Base-by-base conservation (phyloP, 2,797 vertebrate genomes). In the Pseudochirops corinnae region DNA sequence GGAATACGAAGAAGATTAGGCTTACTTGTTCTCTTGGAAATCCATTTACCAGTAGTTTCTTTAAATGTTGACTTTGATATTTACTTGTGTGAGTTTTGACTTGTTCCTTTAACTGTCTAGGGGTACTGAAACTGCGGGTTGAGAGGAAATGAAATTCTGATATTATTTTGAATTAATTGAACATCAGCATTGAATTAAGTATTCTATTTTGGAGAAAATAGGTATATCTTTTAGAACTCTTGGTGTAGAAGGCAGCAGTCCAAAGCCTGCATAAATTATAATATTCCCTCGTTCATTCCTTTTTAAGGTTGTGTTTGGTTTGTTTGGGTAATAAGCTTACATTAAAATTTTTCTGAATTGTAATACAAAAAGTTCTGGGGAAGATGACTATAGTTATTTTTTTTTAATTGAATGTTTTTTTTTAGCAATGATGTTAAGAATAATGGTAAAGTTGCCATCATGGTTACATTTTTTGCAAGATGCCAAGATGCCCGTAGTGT, bases 101-200 rank as follows among this genome's bases (percentile, higher is more conserved):
- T 29, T 62, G 56, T 94, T 93, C 90, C 53, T 90, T 52, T 87
- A 60, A 53, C 1, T 14, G 0, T 92, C 50, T 93, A 0, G 52
- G 94, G 55, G 52, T 74, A 95, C 13, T 24, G 53, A 87, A 90
- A 93, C 18, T 93, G 21, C 31, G 39, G 50, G 12, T 18, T 92
- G 52, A 74, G 53, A 33, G 93, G 82, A 94, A 93, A 39, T 90
- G 67, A 94, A 91, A 94, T 94, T 53, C 26, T 92, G 82, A 91
- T 52, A 33, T 14, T 4, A 16, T 5, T 90, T 93, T 46, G 90
- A 90, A 16, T 90, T 50, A 9, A 12, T 93, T n/a, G 56, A 93
- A 56, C 56, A 67, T 87, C 55, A 93, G 5, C 26, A 2, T 18
- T 57, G 10, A 14, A n/a, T 46, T 58, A 31, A 56, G 92, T 92